These are phyloP conservation scores for Pempheris klunzingeri DNA, from an alignment of 2,797 vertebrate genomes.

Conservation along the genomic window DNA sequence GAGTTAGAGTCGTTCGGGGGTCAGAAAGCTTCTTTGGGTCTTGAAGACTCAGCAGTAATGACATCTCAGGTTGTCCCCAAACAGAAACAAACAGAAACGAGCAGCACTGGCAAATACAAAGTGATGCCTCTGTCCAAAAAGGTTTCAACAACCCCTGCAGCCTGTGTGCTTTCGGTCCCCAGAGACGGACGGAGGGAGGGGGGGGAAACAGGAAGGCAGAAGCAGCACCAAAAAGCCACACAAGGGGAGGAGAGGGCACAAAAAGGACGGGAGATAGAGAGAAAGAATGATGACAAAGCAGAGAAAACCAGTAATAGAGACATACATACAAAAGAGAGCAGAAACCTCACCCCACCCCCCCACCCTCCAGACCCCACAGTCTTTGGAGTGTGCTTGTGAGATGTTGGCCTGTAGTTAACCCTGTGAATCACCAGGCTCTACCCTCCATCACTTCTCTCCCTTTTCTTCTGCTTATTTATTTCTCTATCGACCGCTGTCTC, in stretches of 20 bases:
- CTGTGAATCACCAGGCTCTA: conserved; percentile 71
- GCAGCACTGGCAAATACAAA: conserved; percentile 54
- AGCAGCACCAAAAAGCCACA: conserved; percentile 31
- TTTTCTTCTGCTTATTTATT: conserved; percentile 80
- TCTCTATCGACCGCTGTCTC: conserved; percentile 77
- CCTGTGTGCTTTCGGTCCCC: conserved; percentile 52
- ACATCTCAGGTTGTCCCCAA: conserved; percentile 53
- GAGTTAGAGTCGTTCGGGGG: conserved; percentile 48
- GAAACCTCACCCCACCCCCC: conserved; percentile 39
- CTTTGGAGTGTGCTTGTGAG: conserved; percentile 71
- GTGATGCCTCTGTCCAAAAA: conserved; percentile 62
- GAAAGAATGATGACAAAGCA: conserved; percentile 42
- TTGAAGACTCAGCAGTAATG: conserved; percentile 58
- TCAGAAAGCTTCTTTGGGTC: conserved; percentile 52
- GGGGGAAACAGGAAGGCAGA: conserved; percentile 27
- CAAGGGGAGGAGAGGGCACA: conserved; percentile 22
- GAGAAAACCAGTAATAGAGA: conserved; percentile 43
- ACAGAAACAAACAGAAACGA: conserved; percentile 58
- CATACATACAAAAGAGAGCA: conserved; percentile 48
- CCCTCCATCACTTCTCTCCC: conserved; percentile 73
- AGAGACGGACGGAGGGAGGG: conserved; percentile 12
- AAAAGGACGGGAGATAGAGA: conserved; percentile 29
- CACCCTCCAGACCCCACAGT: conserved; percentile 56
- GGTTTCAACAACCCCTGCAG: conserved; percentile 52
- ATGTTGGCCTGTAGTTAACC: conserved; percentile 79